These are phyloP conservation scores for Xanthia togata DNA, from an alignment of 2,888 invertebrate species.

Conservation along the genomic window DNA sequence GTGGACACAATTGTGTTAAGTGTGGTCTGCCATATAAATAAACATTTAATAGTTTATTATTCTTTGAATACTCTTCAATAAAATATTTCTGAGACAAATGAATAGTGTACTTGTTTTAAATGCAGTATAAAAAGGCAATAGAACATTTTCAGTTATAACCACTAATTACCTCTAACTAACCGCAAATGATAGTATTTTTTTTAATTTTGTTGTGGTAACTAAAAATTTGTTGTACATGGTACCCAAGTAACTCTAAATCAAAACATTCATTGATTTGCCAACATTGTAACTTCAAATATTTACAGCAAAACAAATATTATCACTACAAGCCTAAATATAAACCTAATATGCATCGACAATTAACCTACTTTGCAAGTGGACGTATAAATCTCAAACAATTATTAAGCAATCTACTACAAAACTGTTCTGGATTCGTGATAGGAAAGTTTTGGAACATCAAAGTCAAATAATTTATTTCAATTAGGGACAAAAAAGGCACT, in stretches of 20 bases:
- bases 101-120: not conserved
- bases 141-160: not conserved
- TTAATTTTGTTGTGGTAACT: not conserved
- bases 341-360: conserved; percentile 28
- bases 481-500: too few relatives aligned
- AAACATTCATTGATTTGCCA: not conserved
- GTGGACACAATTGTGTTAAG: not conserved
- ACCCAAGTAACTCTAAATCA: not conserved
- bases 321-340: conserved; percentile 5
- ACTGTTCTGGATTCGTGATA: not conserved
- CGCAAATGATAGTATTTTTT: not conserved
- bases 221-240: not conserved
- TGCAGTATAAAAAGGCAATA: not conserved
- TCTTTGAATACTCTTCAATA: not conserved
- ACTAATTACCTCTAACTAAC: not conserved
- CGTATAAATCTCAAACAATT: conserved; percentile 7
- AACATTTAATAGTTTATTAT: not conserved
- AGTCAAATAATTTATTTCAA: too few relatives aligned
- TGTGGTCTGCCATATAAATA: not conserved
- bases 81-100: conserved; percentile 6
- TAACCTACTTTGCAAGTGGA: conserved; percentile 33
- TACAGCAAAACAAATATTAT: not conserved
- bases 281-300: conserved; percentile 1
- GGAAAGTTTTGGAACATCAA: not conserved
- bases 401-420: conserved; percentile 8